Conservation (phyloP, 2,888 invertebrate genomes). For the Scotopteryx bipunctaria region DNA sequence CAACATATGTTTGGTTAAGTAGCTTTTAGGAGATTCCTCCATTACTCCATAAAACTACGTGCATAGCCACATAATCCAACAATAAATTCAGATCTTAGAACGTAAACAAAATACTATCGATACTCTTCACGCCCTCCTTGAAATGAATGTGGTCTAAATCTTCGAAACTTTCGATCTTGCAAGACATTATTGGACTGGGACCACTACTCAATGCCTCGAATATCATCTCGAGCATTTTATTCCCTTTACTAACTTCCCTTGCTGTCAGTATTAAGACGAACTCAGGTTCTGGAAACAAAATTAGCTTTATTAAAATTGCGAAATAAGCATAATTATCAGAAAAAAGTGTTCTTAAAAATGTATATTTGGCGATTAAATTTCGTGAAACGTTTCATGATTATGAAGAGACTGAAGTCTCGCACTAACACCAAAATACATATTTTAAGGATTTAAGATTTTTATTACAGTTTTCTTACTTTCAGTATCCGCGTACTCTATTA, state of each 20-base stretch:
- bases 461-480: background rate
- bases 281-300: conserved; percentile 3
- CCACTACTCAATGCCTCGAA: background rate
- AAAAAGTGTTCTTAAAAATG: no score
- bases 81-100: background rate
- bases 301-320: background rate
- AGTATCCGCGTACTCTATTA: background rate
- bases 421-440: no score
- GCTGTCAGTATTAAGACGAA: conserved; percentile 3
- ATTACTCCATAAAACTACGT: no score
- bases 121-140: conserved; percentile 14
- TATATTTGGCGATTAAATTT: no score
- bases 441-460: background rate
- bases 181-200: background rate
- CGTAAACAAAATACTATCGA: conserved; percentile 8
- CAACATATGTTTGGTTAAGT: no score
- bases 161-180: conserved; percentile 12
- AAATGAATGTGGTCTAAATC: conserved; percentile 8
- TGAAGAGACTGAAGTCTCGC: no score
- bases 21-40: no score
- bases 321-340: background rate
- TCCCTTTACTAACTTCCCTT: background rate
- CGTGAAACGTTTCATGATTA: no score
- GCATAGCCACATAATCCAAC: no score
- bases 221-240: conserved; percentile 3